Percentiles rank a stretch among this genome's conserved stretches.
phyloP scores from a whole-genome alignment of 2,888 invertebrate genomes.

The Acrobasis suavella region DNA sequence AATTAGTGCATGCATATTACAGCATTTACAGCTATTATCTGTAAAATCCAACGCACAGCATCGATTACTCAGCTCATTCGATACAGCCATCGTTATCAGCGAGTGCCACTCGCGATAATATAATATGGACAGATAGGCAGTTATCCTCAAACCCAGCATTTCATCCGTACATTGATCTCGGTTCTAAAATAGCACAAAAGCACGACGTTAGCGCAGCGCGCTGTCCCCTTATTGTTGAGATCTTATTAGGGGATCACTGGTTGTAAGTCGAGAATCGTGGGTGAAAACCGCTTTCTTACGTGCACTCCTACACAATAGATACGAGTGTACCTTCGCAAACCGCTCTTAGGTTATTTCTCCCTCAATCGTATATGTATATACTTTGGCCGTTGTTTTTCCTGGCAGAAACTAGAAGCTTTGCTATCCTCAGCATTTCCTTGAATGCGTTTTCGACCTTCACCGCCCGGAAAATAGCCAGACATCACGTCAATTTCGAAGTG shows the following conservation, averaged over 20 bases:
- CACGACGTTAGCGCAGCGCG: conserved; percentile 7
- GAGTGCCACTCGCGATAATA: conserved; percentile 13
- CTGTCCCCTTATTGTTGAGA: conserved; percentile 18
- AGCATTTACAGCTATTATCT: background rate
- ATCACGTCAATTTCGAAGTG: conserved; percentile 8
- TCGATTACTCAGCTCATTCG: conserved; percentile 13
- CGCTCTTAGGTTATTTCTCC: background rate
- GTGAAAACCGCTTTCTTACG: conserved; percentile 10
- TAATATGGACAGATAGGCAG: conserved; percentile 10
- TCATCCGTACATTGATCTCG: conserved; percentile 19
- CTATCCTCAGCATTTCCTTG: conserved; percentile 11
- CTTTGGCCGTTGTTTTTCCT: background rate
- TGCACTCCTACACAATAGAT: conserved; percentile 12
- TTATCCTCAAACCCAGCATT: conserved; percentile 11
- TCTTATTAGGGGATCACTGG: conserved; percentile 20
- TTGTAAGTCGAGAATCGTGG: conserved; percentile 5
- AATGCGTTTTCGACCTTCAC: conserved; percentile 13
- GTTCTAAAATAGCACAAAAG: conserved; percentile 20
- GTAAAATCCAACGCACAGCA: conserved; percentile 2
- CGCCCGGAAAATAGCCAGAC: conserved; percentile 11
- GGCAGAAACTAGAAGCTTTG: conserved; percentile 2
- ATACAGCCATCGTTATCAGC: conserved; percentile 12
- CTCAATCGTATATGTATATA: background rate
- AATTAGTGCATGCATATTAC: conserved; percentile 13
- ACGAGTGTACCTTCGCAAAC: conserved; percentile 6